Evolutionary conservation across 1,140 invertebrate genomes (phyloP).

Genomic region (Dufourea novaeangliae): DNA sequence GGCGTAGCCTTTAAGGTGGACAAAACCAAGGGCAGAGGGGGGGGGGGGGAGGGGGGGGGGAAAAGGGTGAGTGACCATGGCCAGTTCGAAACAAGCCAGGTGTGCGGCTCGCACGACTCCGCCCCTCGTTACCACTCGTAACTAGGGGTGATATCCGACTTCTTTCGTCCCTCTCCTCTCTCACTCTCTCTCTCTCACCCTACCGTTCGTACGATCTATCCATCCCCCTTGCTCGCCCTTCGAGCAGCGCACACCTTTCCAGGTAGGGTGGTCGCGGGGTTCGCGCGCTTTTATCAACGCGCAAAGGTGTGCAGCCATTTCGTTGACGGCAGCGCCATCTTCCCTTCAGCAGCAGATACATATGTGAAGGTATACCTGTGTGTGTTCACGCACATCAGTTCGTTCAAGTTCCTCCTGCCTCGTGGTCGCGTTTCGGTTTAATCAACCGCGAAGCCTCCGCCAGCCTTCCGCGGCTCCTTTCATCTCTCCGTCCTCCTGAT

Average conservation of each 20-base stretch:
- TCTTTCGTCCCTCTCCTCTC: conserved; percentile 36
- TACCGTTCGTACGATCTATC: not conserved
- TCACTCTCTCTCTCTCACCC: not conserved
- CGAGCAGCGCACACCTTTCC: conserved; percentile 67
- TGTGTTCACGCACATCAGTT: conserved; percentile 31
- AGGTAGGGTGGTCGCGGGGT: conserved; percentile 47
- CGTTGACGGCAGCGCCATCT: conserved; percentile 72
- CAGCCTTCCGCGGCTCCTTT: conserved; percentile 57
- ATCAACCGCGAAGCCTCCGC: conserved; percentile 66
- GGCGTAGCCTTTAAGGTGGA: conserved; percentile 58
- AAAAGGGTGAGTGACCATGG: conserved; percentile 61
- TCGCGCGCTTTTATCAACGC: conserved; percentile 64
- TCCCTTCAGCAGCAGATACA: conserved; percentile 46
- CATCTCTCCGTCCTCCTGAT: conserved; percentile 34
- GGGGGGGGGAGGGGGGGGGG: too few relatives aligned
- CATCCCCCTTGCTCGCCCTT: not conserved
- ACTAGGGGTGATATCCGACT: conserved; percentile 79
- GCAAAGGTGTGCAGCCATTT: conserved; percentile 72
- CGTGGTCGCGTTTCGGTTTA: conserved; percentile 57
- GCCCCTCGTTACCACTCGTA: conserved; percentile 79
- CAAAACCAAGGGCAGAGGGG: conserved; percentile 53
- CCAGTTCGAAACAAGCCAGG: conserved; percentile 73
- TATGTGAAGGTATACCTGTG: too few relatives aligned
- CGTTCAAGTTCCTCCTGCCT: conserved; percentile 45
- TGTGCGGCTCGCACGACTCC: conserved; percentile 75